Conservation (phyloP, 2,113 vertebrate genomes). For the Formicarius rufipectus region DNA sequence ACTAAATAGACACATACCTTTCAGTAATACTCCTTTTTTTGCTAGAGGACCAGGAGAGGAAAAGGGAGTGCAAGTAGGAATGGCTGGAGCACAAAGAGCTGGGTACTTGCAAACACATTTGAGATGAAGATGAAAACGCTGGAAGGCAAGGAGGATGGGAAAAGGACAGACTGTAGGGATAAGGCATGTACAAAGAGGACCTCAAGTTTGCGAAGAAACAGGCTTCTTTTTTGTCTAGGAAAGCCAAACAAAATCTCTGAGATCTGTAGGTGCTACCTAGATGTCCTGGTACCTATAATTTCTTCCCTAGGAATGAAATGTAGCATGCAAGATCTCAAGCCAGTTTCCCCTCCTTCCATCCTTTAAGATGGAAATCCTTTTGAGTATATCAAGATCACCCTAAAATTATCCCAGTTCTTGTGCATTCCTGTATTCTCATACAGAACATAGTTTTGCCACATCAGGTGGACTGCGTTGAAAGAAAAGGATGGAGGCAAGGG, state of each 20-base stretch:
- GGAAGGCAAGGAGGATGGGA: neutral
- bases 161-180: neutral
- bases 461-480: neutral
- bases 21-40: neutral
- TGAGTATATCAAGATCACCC: neutral
- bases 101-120: neutral
- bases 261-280: neutral
- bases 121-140: neutral
- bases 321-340: neutral
- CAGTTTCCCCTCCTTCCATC: neutral
- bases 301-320: neutral
- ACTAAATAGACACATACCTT: neutral
- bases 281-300: neutral
- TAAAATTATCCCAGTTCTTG: neutral
- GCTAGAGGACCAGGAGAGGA: neutral
- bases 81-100: neutral
- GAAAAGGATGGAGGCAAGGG: neutral
- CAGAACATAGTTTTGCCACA: neutral
- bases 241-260: neutral
- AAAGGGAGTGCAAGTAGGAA: neutral
- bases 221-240: neutral
- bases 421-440: neutral
- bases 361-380: neutral
- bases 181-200: rapidly evolving
- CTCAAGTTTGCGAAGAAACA: neutral